Base-by-base conservation (phyloP, 2,113 vertebrate genomes). In the Gila orcuttii region DNA sequence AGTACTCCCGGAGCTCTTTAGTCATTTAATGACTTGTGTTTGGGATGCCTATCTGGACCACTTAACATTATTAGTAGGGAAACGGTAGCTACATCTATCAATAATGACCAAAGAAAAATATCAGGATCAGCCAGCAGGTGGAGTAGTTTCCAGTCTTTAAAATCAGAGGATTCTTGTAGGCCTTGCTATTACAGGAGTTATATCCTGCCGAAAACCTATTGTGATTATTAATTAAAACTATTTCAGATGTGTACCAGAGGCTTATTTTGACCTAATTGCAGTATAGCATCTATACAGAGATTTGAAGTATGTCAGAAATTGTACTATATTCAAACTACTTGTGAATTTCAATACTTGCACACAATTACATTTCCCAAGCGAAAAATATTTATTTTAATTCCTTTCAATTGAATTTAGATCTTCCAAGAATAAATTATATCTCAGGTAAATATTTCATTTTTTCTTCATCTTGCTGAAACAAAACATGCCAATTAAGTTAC, bases 41-140 rank as follows among this genome's bases (percentile, higher is more conserved):
- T 55, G 25, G 45, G 33, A 62, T 13, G 19, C 33, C 45, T 60
- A 60, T 79, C 55, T 6, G n/a, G 33, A 39, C 55, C 33, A 60
- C 23, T 42, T 62, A 80, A 64, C 23, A 62, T 62, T 80, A 79
- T 64, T 47, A 47, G 78, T 28, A 19, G 13, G 36, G 36, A 80
- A 64, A 45, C 39, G 9, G 23, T 45, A 64, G n/a, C n/a, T 57
- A 23, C 19, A 23, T 57, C 0, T 13, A 78, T 78, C 28, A 78
- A 21, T 23, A 78, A 59, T 23, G 36, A 25, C 12, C 21, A 79
- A 15, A 33, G 21, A 10, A 13, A 62, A 17, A 25, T 42, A 9
- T 25, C 2, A 1, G 1, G 28, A 17, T 17, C 31, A 62, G n/a
- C 79, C 79, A 81, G 79, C 79, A 47, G 79, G 25, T 28, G 59